Conservation (phyloP, 2,888 invertebrate genomes). For the Mesochorus sp. region DNA sequence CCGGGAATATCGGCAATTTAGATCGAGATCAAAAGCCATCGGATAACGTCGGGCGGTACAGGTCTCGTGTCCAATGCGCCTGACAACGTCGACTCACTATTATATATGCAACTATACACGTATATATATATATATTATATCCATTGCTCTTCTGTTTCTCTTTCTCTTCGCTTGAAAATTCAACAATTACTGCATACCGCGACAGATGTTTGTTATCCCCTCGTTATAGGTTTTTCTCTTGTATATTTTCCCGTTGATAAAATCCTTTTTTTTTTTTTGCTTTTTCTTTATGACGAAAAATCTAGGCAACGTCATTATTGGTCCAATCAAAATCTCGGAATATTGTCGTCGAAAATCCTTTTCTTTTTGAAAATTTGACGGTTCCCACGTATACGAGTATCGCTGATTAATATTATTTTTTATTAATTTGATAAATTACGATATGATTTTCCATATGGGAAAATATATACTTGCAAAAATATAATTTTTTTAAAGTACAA, state of each 20-base stretch:
- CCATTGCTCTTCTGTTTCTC: background rate
- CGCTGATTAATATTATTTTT: too few species aligned
- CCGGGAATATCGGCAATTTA: constrained; percentile 69
- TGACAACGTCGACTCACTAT: constrained; percentile 26
- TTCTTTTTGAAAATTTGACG: too few species aligned
- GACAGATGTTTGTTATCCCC: background rate
- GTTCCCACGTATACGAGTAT: too few species aligned
- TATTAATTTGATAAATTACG: too few species aligned
- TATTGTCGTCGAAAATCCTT: too few species aligned
- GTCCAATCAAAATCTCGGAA: background rate
- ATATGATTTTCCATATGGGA: too few species aligned
- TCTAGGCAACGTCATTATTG: background rate
- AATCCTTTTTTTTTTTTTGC: too few species aligned
- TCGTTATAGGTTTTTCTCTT: background rate
- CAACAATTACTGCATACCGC: constrained; percentile 13
- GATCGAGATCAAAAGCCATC: constrained; percentile 72
- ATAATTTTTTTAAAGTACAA: too few species aligned
- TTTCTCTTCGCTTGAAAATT: background rate
- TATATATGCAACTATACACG: too few species aligned
- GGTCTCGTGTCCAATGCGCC: constrained; percentile 18
- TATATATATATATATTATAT: too few species aligned
- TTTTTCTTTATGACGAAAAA: too few species aligned
- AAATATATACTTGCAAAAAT: too few species aligned
- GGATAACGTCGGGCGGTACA: constrained; percentile 61
- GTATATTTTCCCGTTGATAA: background rate